Conservation (phyloP, 2,888 invertebrate species). For the Drosophila eohydei region DNA sequence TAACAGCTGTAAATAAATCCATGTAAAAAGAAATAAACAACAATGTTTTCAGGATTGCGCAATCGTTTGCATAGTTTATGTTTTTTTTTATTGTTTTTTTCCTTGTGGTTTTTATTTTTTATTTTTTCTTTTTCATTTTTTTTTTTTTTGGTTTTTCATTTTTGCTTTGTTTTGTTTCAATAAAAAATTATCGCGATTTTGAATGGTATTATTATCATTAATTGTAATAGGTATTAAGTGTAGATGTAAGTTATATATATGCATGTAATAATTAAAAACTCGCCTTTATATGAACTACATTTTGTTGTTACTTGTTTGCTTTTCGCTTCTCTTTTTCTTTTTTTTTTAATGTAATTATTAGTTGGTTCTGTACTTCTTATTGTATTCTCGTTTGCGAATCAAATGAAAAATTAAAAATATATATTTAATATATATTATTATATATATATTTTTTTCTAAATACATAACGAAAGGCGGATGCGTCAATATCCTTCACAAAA, state of each 20-base stretch:
- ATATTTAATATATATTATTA: constrained; percentile 12
- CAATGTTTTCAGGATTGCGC: not conserved
- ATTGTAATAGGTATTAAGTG: constrained; percentile 45
- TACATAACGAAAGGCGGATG: constrained; percentile 65
- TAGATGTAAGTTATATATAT: constrained; percentile 52
- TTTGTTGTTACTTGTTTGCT: constrained; percentile 11
- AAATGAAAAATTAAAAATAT: constrained; percentile 30
- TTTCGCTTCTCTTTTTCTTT: not conserved
- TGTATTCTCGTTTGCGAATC: constrained; percentile 28
- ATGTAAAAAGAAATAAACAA: not conserved
- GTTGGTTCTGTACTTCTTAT: constrained; percentile 4
- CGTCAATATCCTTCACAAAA: constrained; percentile 44
- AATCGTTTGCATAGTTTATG: constrained; percentile 17
- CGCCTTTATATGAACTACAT: constrained; percentile 46
- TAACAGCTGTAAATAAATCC: not conserved
- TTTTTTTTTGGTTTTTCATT: not conserved
- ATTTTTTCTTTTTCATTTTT: constrained; percentile 10
- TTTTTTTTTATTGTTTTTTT: constrained; percentile 15
- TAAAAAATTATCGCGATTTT: constrained; percentile 59
- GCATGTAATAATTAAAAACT: constrained; percentile 54
- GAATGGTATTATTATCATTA: constrained; percentile 53
- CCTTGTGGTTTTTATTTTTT: constrained; percentile 5
- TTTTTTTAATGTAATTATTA: constrained; percentile 24
- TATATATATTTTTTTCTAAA: constrained; percentile 54
- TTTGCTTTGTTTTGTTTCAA: constrained; percentile 9